These are phyloP conservation scores for Graphium colonna DNA, from an alignment of 2,888 invertebrate genomes.

Conservation along the genomic window DNA sequence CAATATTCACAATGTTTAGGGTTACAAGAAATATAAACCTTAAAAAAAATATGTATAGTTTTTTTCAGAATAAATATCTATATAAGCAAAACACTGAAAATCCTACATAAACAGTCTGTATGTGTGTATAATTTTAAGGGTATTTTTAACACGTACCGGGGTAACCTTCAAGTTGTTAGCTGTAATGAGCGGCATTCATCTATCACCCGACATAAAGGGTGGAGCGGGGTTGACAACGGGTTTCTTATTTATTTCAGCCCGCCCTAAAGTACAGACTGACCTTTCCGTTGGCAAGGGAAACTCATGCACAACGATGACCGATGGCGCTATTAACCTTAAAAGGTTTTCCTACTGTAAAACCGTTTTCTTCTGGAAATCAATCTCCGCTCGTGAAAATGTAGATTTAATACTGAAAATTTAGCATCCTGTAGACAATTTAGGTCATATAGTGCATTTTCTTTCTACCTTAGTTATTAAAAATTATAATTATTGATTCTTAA, in stretches of 20 bases:
- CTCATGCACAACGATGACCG: constrained; percentile 61
- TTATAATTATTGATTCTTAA: too few species aligned
- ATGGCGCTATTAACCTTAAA: constrained; percentile 39
- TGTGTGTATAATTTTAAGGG: too few species aligned
- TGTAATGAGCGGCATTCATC: constrained; percentile 57
- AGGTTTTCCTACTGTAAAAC: constrained; percentile 12
- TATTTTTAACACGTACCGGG: background rate
- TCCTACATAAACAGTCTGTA: too few species aligned
- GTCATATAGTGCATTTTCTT: too few species aligned
- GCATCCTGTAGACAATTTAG: too few species aligned
- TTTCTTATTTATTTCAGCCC: constrained; percentile 67
- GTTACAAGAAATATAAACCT: too few species aligned
- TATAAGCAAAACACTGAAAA: too few species aligned
- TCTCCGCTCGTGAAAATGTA: background rate
- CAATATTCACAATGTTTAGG: too few species aligned
- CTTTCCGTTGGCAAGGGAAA: constrained; percentile 46
- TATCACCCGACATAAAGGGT: constrained; percentile 74
- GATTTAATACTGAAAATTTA: background rate
- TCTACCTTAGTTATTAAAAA: too few species aligned
- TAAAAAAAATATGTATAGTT: too few species aligned
- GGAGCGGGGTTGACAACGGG: constrained; percentile 62
- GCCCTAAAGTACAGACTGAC: constrained; percentile 57
- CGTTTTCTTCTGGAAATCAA: background rate
- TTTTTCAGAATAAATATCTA: too few species aligned
- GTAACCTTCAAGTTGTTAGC: constrained; percentile 44